Evolutionary conservation across 53 echinoderm and acorn worm genomes (phyloP).

Genomic region (Henricia sp.): DNA sequence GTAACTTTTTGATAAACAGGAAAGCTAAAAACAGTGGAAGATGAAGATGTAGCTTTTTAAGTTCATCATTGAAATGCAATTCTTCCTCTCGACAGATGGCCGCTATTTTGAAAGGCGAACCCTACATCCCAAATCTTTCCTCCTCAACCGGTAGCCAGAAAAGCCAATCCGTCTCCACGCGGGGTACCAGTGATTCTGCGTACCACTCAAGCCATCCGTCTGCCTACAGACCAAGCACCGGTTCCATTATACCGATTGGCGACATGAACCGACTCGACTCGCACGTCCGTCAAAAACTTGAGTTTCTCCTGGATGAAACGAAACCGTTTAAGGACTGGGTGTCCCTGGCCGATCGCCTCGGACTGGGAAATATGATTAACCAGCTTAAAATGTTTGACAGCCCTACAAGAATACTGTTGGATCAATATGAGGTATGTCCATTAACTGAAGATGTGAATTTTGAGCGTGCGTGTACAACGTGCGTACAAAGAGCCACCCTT

Average conservation of each 20-base stretch:
- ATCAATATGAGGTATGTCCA: conserved; percentile 84
- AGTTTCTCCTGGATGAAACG: conserved; percentile 65
- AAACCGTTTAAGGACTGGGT: conserved; percentile 77
- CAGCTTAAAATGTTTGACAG: conserved; percentile 73
- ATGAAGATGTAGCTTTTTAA: no score
- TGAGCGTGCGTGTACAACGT: not conserved
- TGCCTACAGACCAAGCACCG: not conserved
- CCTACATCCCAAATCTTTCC: conserved; percentile 7
- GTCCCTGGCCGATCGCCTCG: conserved; percentile 79
- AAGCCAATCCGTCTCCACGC: not conserved
- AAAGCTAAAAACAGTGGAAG: no score
- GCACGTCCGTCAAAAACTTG: conserved; percentile 63
- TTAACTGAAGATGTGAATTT: not conserved
- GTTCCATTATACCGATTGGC: conserved; percentile 39
- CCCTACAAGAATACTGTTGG: conserved; percentile 80
- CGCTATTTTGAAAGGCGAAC: conserved; percentile 38
- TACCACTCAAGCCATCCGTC: not conserved
- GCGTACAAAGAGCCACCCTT: no score
- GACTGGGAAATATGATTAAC: conserved; percentile 87
- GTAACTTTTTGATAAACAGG: no score
- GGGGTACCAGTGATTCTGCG: not conserved
- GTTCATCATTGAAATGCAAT: no score
- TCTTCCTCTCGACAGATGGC: conserved; percentile 32
- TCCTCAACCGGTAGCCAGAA: not conserved
- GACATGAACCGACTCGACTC: conserved; percentile 68